Percentiles rank a stretch among this genome's conserved stretches.
Evolutionary conservation across 2,888 invertebrate genomes (phyloP).

Genomic region (Anthoptus insignis): DNA sequence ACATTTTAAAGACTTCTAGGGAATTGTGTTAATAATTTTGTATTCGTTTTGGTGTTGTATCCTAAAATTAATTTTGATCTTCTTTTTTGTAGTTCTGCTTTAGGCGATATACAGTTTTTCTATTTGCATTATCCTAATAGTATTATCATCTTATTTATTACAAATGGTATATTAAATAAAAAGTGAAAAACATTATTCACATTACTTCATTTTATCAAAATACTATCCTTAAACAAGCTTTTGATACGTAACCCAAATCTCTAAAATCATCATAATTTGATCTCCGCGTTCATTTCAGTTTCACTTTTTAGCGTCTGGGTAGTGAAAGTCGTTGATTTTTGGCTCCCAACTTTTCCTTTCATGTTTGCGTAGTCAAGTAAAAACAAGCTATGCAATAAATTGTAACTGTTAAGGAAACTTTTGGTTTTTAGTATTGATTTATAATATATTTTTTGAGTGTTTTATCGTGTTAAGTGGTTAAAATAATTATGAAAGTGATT

Average conservation of each 20-base stretch:
- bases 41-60: too few species aligned
- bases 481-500: too few species aligned
- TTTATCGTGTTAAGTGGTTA: not conserved
- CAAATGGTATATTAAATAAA: too few species aligned
- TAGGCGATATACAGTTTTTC: too few species aligned
- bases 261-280: conserved; percentile 67
- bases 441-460: not conserved
- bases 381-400: conserved; percentile 45
- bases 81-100: too few species aligned
- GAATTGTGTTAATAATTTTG: too few species aligned
- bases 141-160: too few species aligned
- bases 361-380: conserved; percentile 58
- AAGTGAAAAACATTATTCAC: not conserved
- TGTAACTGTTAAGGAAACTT: not conserved
- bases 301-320: conserved; percentile 82
- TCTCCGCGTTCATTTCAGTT: conserved; percentile 72
- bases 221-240: not conserved
- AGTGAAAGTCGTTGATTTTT: conserved; percentile 79
- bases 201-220: not conserved
- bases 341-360: conserved; percentile 78
- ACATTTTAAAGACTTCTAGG: too few species aligned
- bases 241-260: conserved; percentile 49
- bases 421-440: not conserved
- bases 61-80: conserved; percentile 43
- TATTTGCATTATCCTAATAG: too few species aligned